Base-by-base conservation (phyloP, 2,113 vertebrate genomes). In the Notothenia rossii region DNA sequence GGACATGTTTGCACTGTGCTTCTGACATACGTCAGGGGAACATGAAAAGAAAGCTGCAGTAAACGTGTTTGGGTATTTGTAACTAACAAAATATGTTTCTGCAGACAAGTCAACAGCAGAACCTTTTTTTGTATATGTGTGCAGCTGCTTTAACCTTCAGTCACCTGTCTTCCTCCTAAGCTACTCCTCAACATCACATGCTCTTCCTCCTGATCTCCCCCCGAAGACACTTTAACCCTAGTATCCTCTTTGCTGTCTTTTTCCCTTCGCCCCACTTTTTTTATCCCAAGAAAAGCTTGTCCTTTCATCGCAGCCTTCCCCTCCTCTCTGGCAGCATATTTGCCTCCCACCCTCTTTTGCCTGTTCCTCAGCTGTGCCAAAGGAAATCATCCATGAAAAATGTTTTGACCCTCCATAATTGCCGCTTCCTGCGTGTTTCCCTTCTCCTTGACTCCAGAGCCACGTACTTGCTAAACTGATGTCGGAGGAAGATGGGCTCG, bases 321-420 rank as follows among this genome's bases (percentile, higher is more conserved):
- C 59, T 72, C 73, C 59, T 65, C 65, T 81, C 14, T 75, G 25
- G 8, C 75, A 48, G 72, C 48, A 76, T 65, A 63, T 71, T 79
- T 43, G 13, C 66, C 72, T 73, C 67, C 71, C 72, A 72, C 70
- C 63, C 81, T 56, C 20, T 79, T 79, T 55, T 18, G 10, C 68
- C 74, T 53, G 36, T 62, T 85, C 79, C 81, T 80, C 85, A 60
- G 63, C 74, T 79, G 74, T 78, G 82, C 77, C 68, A 80, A 50
- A 88, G 88, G 78, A 93, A 93, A 87, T 91, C 90, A 92, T 91
- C 90, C 91, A 89, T 93, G 88, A 89, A 92, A 93, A 93, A 91
- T 88, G 86, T 90, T 91, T 91, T 93, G 86, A 93, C 90, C 87
- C 76, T 49, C 79, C 70, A 66, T 93, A 93, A 94, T 94, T 93